These are phyloP conservation scores for Synanceia verrucosa DNA, from an alignment of 2,797 vertebrate genomes.

Conservation along the genomic window DNA sequence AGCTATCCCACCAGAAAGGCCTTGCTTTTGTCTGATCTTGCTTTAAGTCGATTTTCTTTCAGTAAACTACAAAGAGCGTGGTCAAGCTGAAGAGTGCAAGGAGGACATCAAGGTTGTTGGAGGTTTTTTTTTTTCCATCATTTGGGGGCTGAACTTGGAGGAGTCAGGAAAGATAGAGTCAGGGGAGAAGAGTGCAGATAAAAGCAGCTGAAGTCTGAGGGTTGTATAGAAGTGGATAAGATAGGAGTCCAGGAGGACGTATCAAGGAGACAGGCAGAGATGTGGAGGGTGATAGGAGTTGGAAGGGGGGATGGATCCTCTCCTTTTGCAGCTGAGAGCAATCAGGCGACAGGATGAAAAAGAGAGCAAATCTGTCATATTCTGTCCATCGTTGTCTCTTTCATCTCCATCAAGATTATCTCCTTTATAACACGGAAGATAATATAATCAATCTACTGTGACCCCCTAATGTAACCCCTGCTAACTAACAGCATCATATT, in stretches of 20 bases:
- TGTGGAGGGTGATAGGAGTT: conserved; percentile 54
- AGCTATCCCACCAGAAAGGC: conserved; percentile 12
- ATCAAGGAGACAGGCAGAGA: conserved; percentile 62
- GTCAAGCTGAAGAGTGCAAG: conserved; percentile 35
- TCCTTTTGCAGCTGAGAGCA: conserved; percentile 33
- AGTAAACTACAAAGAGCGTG: conserved; percentile 52
- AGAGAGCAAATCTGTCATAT: conserved; percentile 17
- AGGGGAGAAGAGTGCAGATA: conserved; percentile 51
- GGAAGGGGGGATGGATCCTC: conserved; percentile 48
- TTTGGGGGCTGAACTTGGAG: conserved; percentile 39
- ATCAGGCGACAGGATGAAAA: conserved; percentile 26
- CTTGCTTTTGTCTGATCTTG: conserved; percentile 26
- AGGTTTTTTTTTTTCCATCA: conserved; percentile 37
- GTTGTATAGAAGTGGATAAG: conserved; percentile 56
- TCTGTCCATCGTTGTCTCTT: conserved; percentile 26
- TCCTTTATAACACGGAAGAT: not conserved
- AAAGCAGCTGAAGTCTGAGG: conserved; percentile 58
- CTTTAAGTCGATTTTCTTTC: conserved; percentile 37
- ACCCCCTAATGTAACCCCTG: not conserved
- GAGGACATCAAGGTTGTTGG: conserved; percentile 55
- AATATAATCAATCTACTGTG: conserved; percentile 5
- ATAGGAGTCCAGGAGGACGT: conserved; percentile 61
- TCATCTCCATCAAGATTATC: conserved; percentile 42
- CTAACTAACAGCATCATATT: not conserved
- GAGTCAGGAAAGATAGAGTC: conserved; percentile 50